A percentile compares a stretch with the other conserved stretches of the same genome.
Evolutionary conservation across 1,140 invertebrate genomes (phyloP).

Genomic region (Neuroterus valhalla): DNA sequence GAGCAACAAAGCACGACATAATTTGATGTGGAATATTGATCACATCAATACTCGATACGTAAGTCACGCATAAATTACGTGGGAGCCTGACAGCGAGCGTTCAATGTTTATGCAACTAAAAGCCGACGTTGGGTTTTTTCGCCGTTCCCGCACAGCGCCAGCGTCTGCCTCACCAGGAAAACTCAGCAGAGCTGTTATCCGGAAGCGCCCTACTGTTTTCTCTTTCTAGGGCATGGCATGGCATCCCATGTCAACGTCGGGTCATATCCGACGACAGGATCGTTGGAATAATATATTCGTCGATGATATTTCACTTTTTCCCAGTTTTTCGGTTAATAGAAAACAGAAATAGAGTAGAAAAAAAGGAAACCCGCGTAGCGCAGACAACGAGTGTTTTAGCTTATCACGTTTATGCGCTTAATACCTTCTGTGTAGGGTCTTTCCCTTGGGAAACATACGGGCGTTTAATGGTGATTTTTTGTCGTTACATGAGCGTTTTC

Average conservation of each 20-base stretch:
- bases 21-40: slow-evolving; percentile 40
- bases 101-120: slow-evolving; percentile 67
- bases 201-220: slow-evolving; percentile 56
- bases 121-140: slow-evolving; percentile 53
- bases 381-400: slow-evolving; percentile 68
- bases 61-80: slow-evolving; percentile 53
- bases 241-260: slow-evolving; percentile 8
- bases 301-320: slow-evolving; percentile 50
- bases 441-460: slow-evolving; percentile 67
- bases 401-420: slow-evolving; percentile 72
- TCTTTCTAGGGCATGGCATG: slow-evolving; percentile 35
- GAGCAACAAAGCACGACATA: slow-evolving; percentile 15
- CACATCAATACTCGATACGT: slow-evolving; percentile 48
- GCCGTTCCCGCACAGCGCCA: slow-evolving; percentile 38
- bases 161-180: neutral
- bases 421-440: slow-evolving; percentile 59
- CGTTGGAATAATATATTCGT: slow-evolving; percentile 35
- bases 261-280: slow-evolving; percentile 28
- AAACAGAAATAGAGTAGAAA: slow-evolving; percentile 35
- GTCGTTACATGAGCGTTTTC: slow-evolving; percentile 61
- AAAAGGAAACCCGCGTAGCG: slow-evolving; percentile 47
- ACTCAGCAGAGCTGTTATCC: slow-evolving; percentile 39
- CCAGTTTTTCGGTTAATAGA: slow-evolving; percentile 42
- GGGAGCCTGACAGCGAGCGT: slow-evolving; percentile 38
- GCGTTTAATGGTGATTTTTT: slow-evolving; percentile 72